Evolutionary conservation across 2,888 invertebrate genomes (phyloP).

Genomic region (Limenitis camilla): DNA sequence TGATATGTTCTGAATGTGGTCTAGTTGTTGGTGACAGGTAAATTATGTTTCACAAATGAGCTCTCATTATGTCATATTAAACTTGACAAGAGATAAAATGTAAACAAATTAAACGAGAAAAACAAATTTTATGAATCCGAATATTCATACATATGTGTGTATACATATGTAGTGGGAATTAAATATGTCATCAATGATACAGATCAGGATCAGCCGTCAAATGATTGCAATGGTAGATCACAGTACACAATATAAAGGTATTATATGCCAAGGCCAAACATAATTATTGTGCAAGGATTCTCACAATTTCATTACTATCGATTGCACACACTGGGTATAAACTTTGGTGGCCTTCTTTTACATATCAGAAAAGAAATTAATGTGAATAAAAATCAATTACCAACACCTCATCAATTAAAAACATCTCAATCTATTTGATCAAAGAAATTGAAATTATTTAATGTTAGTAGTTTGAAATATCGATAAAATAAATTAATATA

Average conservation of each 20-base stretch:
- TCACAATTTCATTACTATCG: slow-evolving; percentile 13
- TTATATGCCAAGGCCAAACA: slow-evolving; percentile 20
- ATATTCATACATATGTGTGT: background rate
- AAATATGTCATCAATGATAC: too few species aligned
- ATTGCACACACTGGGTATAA: slow-evolving; percentile 14
- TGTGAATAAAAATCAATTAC: too few species aligned
- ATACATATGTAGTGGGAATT: too few species aligned
- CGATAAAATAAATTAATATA: background rate
- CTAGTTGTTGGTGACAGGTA: slow-evolving; percentile 98
- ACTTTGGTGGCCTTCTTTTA: slow-evolving; percentile 9
- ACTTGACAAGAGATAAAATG: too few species aligned
- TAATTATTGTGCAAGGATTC: slow-evolving; percentile 20
- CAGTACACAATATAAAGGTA: slow-evolving; percentile 11
- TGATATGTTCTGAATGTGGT: slow-evolving; percentile 99
- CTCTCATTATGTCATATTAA: too few species aligned
- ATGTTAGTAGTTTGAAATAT: too few species aligned
- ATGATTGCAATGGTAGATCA: slow-evolving; percentile 10
- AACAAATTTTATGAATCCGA: too few species aligned
- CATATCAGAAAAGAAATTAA: too few species aligned
- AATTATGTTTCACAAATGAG: slow-evolving; percentile 19
- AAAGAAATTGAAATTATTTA: too few species aligned
- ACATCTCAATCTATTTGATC: too few species aligned
- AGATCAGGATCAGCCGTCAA: background rate
- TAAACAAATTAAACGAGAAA: too few species aligned
- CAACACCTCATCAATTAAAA: too few species aligned